Evolutionary conservation across 2,113 vertebrate species (phyloP).

Genomic region (Brachyistius frenatus): DNA sequence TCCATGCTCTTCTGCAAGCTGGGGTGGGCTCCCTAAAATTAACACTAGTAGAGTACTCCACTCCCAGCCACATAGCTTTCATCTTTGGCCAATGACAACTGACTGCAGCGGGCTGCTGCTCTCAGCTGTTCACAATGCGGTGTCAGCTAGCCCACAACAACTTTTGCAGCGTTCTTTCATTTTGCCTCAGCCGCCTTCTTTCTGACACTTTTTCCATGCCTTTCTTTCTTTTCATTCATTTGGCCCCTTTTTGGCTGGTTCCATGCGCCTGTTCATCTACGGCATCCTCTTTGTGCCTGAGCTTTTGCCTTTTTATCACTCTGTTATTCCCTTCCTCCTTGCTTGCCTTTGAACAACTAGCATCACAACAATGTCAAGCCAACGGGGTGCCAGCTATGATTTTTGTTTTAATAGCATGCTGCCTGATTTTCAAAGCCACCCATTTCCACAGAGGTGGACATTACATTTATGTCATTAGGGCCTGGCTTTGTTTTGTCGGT

Average conservation of each 20-base stretch:
- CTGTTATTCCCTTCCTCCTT: conserved; percentile 23
- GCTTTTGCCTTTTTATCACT: conserved; percentile 35
- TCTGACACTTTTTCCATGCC: neutral
- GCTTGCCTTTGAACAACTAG: conserved; percentile 51
- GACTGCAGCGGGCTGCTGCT: conserved; percentile 73
- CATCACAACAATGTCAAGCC: conserved; percentile 63
- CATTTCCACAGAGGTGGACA: conserved; percentile 67
- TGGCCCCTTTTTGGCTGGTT: neutral
- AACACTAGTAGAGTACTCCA: conserved; percentile 75
- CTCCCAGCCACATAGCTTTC: conserved; percentile 80
- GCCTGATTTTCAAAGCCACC: conserved; percentile 65
- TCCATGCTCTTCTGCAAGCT: conserved; percentile 61
- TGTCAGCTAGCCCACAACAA: conserved; percentile 65
- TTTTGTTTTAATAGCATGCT: conserved; percentile 77
- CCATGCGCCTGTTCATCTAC: conserved; percentile 1
- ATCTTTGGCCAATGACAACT: conserved; percentile 82
- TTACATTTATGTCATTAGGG: conserved; percentile 64
- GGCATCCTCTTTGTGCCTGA: conserved; percentile 7
- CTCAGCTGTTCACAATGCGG: conserved; percentile 83
- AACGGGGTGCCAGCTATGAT: conserved; percentile 60
- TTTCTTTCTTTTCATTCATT: neutral
- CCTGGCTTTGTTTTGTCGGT: conserved; percentile 51
- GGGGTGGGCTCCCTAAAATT: conserved; percentile 85
- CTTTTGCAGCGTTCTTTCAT: conserved; percentile 44
- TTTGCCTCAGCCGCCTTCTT: conserved; percentile 15